Conservation (phyloP, 2,797 vertebrate species). For the Leptatherina wallacei region DNA sequence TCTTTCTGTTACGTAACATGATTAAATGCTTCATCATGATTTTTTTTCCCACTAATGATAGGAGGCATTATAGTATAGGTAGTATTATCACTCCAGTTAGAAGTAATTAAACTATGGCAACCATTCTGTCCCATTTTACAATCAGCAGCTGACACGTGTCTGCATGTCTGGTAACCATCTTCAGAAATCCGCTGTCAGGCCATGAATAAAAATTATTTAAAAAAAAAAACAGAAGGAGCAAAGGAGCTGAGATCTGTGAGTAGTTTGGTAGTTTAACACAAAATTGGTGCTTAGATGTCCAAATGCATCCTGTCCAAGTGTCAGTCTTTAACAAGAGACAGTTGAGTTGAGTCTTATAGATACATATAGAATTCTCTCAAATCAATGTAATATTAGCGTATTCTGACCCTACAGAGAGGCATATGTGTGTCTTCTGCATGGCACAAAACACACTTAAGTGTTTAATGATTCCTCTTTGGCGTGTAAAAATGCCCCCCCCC, state of each 20-base stretch:
- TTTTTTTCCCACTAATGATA: not conserved
- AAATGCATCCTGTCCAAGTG: not conserved
- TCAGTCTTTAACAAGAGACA: not conserved
- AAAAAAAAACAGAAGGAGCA: not conserved
- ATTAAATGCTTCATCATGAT: too few species aligned
- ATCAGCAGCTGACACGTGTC: not conserved
- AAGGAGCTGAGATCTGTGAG: not conserved
- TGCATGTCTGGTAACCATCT: not conserved
- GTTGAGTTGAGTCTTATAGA: not conserved
- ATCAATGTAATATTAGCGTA: not conserved
- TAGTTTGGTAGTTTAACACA: too few species aligned
- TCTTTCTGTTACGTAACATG: too few species aligned
- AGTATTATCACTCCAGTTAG: not conserved
- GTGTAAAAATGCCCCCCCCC: too few species aligned
- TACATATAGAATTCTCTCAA: not conserved
- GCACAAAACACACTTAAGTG: conserved; percentile 21
- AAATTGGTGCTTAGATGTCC: too few species aligned
- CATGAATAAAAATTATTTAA: not conserved
- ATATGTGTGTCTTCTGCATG: not conserved
- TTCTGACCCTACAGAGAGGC: not conserved
- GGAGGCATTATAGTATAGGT: not conserved
- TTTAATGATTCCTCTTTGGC: conserved; percentile 39
- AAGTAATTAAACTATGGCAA: conserved; percentile 11
- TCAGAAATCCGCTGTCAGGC: conserved; percentile 9
- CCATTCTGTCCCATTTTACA: not conserved